A percentile compares a stretch with the other conserved stretches of the same genome.
Conservation (phyloP, 2,888 invertebrate species). For the Pinctada fucata region DNA sequence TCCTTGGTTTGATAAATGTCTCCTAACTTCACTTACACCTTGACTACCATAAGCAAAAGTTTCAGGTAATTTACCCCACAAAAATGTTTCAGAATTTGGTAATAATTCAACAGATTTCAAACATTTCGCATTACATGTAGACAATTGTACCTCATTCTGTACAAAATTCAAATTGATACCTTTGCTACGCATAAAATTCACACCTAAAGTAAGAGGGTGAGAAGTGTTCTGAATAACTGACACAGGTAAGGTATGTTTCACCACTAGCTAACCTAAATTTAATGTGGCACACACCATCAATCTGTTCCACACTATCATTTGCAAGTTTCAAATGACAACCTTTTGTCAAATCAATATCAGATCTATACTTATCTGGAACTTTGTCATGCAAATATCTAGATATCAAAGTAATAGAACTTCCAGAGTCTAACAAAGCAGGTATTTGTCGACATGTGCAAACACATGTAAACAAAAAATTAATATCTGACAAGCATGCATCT, state of each 20-base stretch:
- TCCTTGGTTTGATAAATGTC: slow-evolving; percentile 4
- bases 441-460: neutral
- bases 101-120: neutral
- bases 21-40: neutral
- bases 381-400: neutral
- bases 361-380: neutral
- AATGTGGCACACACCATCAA: neutral
- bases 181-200: neutral
- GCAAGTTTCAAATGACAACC: neutral
- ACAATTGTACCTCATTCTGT: neutral
- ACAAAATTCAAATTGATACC: slow-evolving; percentile 3
- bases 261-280: neutral
- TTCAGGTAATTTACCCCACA: neutral
- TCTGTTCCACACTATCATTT: neutral
- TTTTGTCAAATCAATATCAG: neutral
- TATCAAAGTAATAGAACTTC: neutral
- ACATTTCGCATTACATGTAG: neutral
- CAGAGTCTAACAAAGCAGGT: neutral
- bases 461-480: neutral
- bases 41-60: neutral
- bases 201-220: neutral
- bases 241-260: neutral
- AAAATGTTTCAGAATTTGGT: neutral
- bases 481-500: neutral
- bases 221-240: neutral